Conservation (phyloP, 2,797 vertebrate genomes). For the Gambelia wislizenii region DNA sequence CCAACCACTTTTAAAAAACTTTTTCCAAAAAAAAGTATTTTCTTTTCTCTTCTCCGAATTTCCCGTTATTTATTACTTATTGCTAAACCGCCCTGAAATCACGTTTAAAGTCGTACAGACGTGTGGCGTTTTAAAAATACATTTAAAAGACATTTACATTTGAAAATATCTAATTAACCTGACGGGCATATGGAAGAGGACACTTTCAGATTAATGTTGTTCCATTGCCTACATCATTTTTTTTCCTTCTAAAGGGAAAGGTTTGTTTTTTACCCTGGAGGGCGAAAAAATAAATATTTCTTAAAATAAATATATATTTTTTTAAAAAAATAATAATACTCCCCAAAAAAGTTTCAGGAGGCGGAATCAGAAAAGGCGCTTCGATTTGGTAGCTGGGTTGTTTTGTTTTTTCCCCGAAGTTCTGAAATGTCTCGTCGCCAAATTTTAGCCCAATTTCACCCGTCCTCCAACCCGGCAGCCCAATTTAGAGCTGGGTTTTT, state of each 20-base stretch:
- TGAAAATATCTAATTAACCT: constrained; percentile 39
- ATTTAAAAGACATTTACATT: constrained; percentile 64
- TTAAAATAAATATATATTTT: rapidly evolving
- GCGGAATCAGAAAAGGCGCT: too few relatives aligned
- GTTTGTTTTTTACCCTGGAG: too few relatives aligned
- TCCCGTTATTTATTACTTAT: constrained; percentile 33
- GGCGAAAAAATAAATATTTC: not conserved
- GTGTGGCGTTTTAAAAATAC: too few relatives aligned
- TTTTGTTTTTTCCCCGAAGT: not conserved
- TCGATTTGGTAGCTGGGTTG: not conserved
- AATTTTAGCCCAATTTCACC: not conserved
- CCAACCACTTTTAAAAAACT: not conserved
- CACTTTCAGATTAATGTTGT: constrained; percentile 8
- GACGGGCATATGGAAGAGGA: not conserved
- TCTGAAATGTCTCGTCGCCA: not conserved
- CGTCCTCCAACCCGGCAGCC: not conserved
- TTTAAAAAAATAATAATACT: too few relatives aligned
- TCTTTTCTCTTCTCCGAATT: constrained; percentile 37
- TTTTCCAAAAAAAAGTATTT: constrained; percentile 5
- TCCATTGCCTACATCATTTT: too few relatives aligned
- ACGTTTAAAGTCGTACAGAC: constrained; percentile 55
- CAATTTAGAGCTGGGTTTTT: not conserved
- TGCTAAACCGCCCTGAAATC: constrained; percentile 27
- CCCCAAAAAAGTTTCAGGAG: too few relatives aligned
- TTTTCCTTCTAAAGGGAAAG: not conserved